Evolutionary conservation across 2,797 vertebrate genomes (phyloP), one percentile per base, ranked within the genome.

Genomic region (Enteromius trimaculatus): DNA sequence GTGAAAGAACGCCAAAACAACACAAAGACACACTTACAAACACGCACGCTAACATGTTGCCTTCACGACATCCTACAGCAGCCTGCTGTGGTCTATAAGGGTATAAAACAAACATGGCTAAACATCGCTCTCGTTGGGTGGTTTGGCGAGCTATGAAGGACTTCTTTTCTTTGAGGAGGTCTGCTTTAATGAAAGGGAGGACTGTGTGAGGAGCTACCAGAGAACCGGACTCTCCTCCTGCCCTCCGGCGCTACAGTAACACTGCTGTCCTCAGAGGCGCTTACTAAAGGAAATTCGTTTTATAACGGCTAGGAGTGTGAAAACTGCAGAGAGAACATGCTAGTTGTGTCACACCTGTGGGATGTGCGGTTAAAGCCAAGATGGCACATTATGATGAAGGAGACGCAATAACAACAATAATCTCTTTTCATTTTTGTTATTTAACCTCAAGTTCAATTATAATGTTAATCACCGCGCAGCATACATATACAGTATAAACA

Each of bases 111-210:
- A 94, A 93, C 91, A 92, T 72, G 88, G 84, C 89, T 91, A 93
- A 93, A 92, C 93, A 89, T 91, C 91, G 91, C 88, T 92, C 90
- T 92, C 91, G 90, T 93, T 93, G 93, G 93, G 93, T 93, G 94
- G 93, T 91, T 94, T 94, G 93, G 93, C 92, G 90, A 88, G 89
- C 93, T 92, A 90, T 92, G 91, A 94, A 94, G 92, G 91, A 90
- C 89, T 86, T 83, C 89, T 91, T 90, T 90, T 90, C 91, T 94
- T 93, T 92, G 90, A 90, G 92, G 90, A 92, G 92, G 90, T 91
- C 92, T 90, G 89, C 88, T 65, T 92, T 92, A 93, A 94, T 94
- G 94, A 95, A 95, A 94, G 94, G 90, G 91, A 92, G 89, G 92
- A 93, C 91, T 95, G 92, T 94, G 90, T 89, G 86, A 90, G 91